Evolutionary conservation across 2,888 invertebrate species (phyloP).

Genomic region (Drosophila neotestacea): DNA sequence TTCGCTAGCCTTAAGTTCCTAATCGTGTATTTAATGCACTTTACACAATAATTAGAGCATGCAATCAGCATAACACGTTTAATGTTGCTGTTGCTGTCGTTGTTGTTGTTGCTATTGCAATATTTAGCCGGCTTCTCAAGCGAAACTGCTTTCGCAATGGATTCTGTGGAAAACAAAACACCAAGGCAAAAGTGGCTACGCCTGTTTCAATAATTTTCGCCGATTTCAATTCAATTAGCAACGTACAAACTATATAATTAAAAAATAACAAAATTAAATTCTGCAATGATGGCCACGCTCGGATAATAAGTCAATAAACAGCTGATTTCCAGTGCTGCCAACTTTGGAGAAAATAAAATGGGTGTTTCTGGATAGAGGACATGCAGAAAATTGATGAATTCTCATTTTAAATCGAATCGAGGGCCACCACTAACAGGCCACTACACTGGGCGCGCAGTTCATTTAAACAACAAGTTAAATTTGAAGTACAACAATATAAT

Average conservation of each 20-base stretch:
- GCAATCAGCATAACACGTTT: constrained; percentile 52
- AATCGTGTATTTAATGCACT: constrained; percentile 41
- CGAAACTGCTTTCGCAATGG: constrained; percentile 82
- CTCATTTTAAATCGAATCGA: too few relatives aligned
- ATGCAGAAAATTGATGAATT: too few relatives aligned
- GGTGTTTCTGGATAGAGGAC: too few relatives aligned
- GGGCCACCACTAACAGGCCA: too few relatives aligned
- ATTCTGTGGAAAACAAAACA: constrained; percentile 82
- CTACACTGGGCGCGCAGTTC: too few relatives aligned
- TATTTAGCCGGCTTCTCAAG: constrained; percentile 47
- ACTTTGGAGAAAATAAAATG: too few relatives aligned
- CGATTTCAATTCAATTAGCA: constrained; percentile 10
- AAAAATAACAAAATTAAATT: constrained; percentile 9
- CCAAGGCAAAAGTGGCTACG: constrained; percentile 83
- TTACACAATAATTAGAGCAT: constrained; percentile 58
- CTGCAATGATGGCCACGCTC: constrained; percentile 25
- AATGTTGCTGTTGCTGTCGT: neutral
- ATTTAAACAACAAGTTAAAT: too few relatives aligned
- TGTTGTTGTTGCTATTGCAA: constrained; percentile 31
- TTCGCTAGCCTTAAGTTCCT: constrained; percentile 3
- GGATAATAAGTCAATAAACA: constrained; percentile 22
- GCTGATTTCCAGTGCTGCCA: constrained; percentile 35
- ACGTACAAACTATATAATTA: constrained; percentile 7
- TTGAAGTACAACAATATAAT: too few relatives aligned
- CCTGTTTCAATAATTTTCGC: constrained; percentile 16